A percentile compares a stretch with the other conserved stretches of the same genome.
phyloP scores from a whole-genome alignment of 2,113 vertebrate genomes.

The Alectura lathami region DNA sequence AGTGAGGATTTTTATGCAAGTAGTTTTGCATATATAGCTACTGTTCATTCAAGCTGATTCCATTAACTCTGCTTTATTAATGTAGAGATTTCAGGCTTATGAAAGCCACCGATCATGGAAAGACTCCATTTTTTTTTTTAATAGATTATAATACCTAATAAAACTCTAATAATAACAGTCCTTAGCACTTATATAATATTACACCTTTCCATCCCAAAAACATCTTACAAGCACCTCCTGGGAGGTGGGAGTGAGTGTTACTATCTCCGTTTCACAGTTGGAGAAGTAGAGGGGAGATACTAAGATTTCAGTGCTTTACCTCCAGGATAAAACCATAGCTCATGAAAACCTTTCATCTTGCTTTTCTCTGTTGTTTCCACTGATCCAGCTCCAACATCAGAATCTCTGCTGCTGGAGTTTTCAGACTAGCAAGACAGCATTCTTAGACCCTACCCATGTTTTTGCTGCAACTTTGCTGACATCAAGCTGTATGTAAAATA shows the following conservation, averaged over 20 bases:
- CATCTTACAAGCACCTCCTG: neutral
- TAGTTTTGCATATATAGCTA: constrained; percentile 15
- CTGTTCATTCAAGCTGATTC: neutral
- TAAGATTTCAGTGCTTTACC: neutral
- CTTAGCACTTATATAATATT: neutral
- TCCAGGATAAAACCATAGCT: neutral
- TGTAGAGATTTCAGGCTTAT: neutral
- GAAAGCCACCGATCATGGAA: neutral
- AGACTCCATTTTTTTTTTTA: neutral
- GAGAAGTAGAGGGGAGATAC: neutral
- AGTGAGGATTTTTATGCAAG: neutral
- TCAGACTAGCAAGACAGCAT: neutral
- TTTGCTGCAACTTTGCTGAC: neutral
- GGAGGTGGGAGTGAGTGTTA: neutral
- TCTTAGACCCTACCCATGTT: neutral
- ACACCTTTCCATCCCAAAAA: neutral
- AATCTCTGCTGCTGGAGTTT: neutral
- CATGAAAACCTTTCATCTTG: neutral
- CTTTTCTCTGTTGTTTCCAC: neutral
- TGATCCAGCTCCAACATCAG: neutral
- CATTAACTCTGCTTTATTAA: neutral
- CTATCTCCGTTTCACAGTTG: neutral
- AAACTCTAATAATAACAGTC: neutral
- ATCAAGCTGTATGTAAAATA: neutral
- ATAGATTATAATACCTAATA: neutral